Base-by-base conservation (phyloP, 2,888 invertebrate species). In the Serripes groenlandicus region DNA sequence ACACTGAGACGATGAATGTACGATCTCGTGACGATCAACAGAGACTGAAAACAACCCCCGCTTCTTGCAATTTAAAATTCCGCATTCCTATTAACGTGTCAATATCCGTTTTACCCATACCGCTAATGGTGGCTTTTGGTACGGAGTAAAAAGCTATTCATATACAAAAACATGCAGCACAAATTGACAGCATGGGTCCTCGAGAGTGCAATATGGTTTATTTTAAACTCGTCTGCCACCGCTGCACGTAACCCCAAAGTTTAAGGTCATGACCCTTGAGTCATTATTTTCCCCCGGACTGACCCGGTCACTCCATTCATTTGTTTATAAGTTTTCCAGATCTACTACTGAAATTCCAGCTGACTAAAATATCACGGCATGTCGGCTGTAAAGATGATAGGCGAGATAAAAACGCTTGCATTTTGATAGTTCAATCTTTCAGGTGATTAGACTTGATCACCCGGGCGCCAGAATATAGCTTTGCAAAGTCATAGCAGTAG, bases 301-400 rank as follows among this genome's bases (percentile, higher is more conserved):
- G 83, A 83, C 83, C 83, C 54, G 83, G 83, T 83, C 83, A 83
- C 9, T 69, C 58, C 30, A 72, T 68, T 72, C 72, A 37, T 23
- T 18, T 81, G 81, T 81, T 81, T 81, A 75, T 80, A 81, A 75
- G 81, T 81, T 72, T 76, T 72, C 56, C 80, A 69, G 80, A 80
- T 80, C 80, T 75, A 66, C 35, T 28, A n/a, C 23, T 42, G 66
- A 66, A 66, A 66, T 66, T 66, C 66, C 66, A 42, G 66, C 66
- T 42, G 66, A 66, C 66, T 66, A 42, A 66, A 66, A 66, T 66
- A 66, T 66, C 66, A 66, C 21, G 42, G 42, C 42, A 42, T 34
- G 66, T 66, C 42, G 66, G 66, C 66, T 26, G 23, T 18, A 66
- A n/a, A 66, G 66, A 66, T 66, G 42, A 66, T 37, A 66, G 23